These are phyloP conservation scores for Otis tarda DNA, from an alignment of 2,113 vertebrate species.

Conservation along the genomic window DNA sequence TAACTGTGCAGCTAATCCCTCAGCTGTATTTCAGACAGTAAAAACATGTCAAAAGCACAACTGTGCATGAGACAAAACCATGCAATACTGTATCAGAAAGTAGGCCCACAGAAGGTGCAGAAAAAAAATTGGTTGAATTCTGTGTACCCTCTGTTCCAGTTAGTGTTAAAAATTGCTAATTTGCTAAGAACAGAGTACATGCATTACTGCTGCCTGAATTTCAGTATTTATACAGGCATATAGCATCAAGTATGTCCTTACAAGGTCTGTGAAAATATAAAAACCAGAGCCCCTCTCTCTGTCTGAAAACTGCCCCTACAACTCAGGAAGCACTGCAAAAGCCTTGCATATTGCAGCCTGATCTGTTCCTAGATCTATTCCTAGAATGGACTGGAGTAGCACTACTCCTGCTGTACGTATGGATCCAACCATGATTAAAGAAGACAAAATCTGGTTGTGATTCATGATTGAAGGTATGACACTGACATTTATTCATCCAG, in stretches of 20 bases:
- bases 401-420: background rate
- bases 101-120: background rate
- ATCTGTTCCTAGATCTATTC: background rate
- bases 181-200: background rate
- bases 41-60: background rate
- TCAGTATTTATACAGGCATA: background rate
- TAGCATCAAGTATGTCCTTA: background rate
- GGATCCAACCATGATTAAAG: background rate
- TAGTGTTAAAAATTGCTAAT: background rate
- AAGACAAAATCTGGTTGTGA: background rate
- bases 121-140: background rate
- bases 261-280: background rate
- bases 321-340: background rate
- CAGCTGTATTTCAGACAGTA: background rate
- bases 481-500: background rate
- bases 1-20: background rate
- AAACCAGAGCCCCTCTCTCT: accelerated
- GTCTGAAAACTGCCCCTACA: background rate
- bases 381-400: background rate
- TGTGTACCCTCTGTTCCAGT: background rate
- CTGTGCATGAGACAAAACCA: background rate
- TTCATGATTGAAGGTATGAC: background rate
- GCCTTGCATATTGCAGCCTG: background rate
- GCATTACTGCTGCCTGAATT: background rate
- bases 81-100: background rate